A percentile compares a stretch with the other conserved stretches of the same genome.
phyloP scores from a whole-genome alignment of 1,140 invertebrate genomes.

The Caerostris extrusa region DNA sequence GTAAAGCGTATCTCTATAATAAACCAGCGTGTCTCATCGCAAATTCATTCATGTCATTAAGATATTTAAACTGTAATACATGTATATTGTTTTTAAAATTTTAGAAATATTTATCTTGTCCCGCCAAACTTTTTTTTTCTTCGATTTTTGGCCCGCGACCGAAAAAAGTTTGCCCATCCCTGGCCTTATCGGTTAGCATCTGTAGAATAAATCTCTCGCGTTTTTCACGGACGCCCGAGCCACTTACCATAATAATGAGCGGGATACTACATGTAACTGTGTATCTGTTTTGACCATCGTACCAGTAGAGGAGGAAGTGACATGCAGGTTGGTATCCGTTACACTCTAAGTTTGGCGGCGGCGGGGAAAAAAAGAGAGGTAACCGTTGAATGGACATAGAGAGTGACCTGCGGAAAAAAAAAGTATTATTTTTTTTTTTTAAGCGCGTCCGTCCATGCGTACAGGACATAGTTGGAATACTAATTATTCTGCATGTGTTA shows the following conservation, averaged over 20 bases:
- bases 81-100: no score
- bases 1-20: no score
- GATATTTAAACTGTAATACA: no score
- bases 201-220: background rate
- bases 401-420: constrained; percentile 60
- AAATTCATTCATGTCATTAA: no score
- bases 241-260: constrained; percentile 58
- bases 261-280: constrained; percentile 47
- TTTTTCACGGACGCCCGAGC: constrained; percentile 27
- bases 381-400: constrained; percentile 67
- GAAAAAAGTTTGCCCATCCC: no score
- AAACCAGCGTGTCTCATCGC: no score
- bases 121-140: no score
- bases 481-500: constrained; percentile 61
- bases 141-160: no score
- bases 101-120: no score
- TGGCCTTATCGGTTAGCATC: constrained; percentile 48
- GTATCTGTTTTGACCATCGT: constrained; percentile 71
- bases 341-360: constrained; percentile 9
- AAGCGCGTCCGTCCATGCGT: constrained; percentile 63
- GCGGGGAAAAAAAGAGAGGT: background rate
- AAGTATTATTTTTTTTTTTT: constrained; percentile 2
- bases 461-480: constrained; percentile 58
- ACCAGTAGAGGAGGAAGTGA: constrained; percentile 50
- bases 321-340: constrained; percentile 40